These are phyloP conservation scores for Cyanoliseus patagonus DNA, from an alignment of 2,113 vertebrate genomes.

Conservation along the genomic window DNA sequence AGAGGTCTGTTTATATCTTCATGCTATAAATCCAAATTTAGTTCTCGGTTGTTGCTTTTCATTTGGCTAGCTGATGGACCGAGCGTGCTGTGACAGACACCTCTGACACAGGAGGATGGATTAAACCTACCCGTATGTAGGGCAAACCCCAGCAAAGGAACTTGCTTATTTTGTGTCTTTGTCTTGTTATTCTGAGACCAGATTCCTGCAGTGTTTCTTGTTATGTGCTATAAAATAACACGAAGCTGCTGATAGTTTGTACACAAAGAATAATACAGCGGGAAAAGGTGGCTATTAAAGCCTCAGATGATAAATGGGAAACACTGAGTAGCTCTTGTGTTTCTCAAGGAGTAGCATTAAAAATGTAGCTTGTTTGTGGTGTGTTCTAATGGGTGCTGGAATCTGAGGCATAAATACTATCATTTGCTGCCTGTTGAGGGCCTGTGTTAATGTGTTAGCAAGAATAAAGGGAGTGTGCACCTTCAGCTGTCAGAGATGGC, in stretches of 20 bases:
- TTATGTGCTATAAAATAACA: rapidly evolving
- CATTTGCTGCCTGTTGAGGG: background rate
- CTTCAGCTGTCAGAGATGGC: background rate
- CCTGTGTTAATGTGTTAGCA: background rate
- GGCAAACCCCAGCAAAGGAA: background rate
- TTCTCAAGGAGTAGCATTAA: background rate
- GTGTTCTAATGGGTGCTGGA: background rate
- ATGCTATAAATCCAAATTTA: background rate
- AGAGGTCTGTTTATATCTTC: background rate
- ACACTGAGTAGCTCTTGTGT: rapidly evolving
- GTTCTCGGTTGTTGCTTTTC: background rate
- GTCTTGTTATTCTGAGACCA: rapidly evolving
- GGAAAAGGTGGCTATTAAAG: background rate
- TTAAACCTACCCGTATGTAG: rapidly evolving
- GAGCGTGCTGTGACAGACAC: background rate
- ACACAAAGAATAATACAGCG: background rate
- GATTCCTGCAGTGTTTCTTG: rapidly evolving
- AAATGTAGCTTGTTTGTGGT: background rate
- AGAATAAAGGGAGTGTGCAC: background rate
- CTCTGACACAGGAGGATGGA: rapidly evolving
- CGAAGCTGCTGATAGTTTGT: background rate
- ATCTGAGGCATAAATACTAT: background rate
- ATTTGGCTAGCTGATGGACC: background rate
- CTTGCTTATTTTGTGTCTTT: background rate
- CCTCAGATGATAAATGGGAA: background rate